Conservation (phyloP, 2,113 vertebrate species). For the Loxodonta africana region DNA sequence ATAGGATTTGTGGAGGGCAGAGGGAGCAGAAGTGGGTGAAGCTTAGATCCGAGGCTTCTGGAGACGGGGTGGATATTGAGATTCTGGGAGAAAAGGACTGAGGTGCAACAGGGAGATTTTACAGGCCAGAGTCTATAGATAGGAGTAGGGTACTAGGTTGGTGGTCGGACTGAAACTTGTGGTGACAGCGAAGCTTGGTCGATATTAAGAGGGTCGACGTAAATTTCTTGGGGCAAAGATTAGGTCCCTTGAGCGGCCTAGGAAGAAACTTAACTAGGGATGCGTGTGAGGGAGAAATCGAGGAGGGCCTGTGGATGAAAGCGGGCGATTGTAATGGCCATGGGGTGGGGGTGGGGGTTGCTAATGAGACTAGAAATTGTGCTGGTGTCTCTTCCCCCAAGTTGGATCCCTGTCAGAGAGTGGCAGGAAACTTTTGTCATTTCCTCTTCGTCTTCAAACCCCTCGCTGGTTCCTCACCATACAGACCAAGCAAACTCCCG, state of each 20-base stretch:
- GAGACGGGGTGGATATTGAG: not conserved
- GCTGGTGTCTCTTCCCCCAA: not conserved
- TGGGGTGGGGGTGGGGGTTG: not conserved
- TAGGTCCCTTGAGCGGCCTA: not conserved
- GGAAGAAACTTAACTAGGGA: not conserved
- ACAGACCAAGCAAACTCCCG: conserved; percentile 19
- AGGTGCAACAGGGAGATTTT: not conserved
- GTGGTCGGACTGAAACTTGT: conserved; percentile 20
- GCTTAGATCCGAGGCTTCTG: not conserved
- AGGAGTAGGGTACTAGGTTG: not conserved
- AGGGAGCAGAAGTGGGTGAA: not conserved
- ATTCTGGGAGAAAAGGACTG: not conserved
- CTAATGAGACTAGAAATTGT: not conserved
- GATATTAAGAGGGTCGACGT: not conserved
- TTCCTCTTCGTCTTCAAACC: conserved; percentile 20
- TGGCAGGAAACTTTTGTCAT: not conserved
- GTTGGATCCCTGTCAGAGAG: not conserved
- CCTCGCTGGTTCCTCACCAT: not conserved
- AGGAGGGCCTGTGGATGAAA: conserved; percentile 5
- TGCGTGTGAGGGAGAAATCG: not conserved
- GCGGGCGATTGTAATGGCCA: not conserved
- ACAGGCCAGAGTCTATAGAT: conserved; percentile 40
- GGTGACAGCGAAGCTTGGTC: not conserved
- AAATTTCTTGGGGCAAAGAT: conserved; percentile 14
- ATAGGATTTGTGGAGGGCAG: not conserved